Evolutionary conservation across 2,797 vertebrate genomes (phyloP).

Genomic region (Pantherophis alleghaniensis): DNA sequence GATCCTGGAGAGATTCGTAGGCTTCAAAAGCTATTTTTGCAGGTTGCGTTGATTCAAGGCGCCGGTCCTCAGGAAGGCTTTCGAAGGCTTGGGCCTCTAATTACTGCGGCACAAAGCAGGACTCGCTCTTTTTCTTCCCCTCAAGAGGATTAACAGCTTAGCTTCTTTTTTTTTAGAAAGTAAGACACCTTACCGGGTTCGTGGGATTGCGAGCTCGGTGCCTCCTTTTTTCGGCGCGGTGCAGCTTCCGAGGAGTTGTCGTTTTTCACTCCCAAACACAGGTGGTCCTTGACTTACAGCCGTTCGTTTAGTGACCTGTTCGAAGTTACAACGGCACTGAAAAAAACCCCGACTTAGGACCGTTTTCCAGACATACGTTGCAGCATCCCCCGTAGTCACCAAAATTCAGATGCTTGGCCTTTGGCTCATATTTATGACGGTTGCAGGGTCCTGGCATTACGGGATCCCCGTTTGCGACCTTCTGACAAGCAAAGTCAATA

Average conservation of each 20-base stretch:
- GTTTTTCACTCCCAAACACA: too few relatives aligned
- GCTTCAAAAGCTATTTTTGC: not conserved
- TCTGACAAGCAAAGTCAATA: not conserved
- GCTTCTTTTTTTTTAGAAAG: not conserved
- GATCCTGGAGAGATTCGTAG: not conserved
- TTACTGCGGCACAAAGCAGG: not conserved
- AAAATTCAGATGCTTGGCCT: not conserved
- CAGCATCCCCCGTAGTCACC: rapidly evolving
- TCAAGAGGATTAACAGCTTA: not conserved
- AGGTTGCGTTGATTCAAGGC: not conserved
- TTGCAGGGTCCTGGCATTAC: not conserved
- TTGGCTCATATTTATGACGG: not conserved
- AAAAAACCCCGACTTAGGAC: too few relatives aligned
- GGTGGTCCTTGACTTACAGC: too few relatives aligned
- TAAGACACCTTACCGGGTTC: not conserved
- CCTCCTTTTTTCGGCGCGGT: not conserved
- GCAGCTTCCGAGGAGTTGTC: not conserved
- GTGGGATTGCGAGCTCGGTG: too few relatives aligned
- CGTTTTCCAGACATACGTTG: not conserved
- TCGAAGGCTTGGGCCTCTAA: not conserved
- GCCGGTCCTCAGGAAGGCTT: not conserved
- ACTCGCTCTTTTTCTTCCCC: not conserved
- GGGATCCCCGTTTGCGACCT: not conserved
- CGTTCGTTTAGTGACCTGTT: too few relatives aligned
- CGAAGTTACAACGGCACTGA: not conserved